Base-by-base conservation (phyloP, 2,888 invertebrate genomes). In the Parnassius smintheus region DNA sequence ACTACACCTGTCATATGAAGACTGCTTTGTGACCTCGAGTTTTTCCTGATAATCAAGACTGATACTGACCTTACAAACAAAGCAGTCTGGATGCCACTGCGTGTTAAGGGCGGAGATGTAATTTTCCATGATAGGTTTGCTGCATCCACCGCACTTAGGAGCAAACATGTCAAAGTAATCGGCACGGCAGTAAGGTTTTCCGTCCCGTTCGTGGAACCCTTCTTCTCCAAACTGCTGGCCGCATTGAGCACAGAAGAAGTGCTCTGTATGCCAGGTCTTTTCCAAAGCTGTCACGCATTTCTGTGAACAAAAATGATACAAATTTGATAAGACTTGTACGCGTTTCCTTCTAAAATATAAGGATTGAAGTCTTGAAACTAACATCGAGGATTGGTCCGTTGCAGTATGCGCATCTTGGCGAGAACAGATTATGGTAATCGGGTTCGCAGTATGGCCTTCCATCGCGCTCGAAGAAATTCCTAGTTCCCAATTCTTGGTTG, bases 141-240 rank as follows among this genome's bases (percentile, higher is more conserved):
- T 96, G 93, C 99, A 99, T 51, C 98, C 98, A 59, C 98, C 98
- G 90, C 99, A 99, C 83, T 98, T 98, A 2, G 99, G 98, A 9
- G 99, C 99, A 88, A 99, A 99, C 96, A 98, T 96, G 79, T 98
- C 97, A 84, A 98, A 98, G 91, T 98, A 99, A 83, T 99, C 99
- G 68, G 96, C 95, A 75, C 97, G 95, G 89, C 99, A 99, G 84
- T 98, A 99, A 0, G 99, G 98, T 83, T 98, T 97, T 65, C 98
- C 98, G 75, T 98, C 97, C 73, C 96, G 93, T 85, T 99, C 99
- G 91, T 99, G 99, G 93, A 99, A 99, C 49, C 99, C 99, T 68
- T 98, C 98, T 75, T 99, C 98, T 11, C 98, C 99, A 81, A 99
- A 98, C 82, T 97, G 97, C 82, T 97, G 96, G 52, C 98, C 98